Evolutionary conservation across 2,797 vertebrate genomes (phyloP), one percentile per base, ranked within the genome.

Genomic region (Silurus aristotelis): DNA sequence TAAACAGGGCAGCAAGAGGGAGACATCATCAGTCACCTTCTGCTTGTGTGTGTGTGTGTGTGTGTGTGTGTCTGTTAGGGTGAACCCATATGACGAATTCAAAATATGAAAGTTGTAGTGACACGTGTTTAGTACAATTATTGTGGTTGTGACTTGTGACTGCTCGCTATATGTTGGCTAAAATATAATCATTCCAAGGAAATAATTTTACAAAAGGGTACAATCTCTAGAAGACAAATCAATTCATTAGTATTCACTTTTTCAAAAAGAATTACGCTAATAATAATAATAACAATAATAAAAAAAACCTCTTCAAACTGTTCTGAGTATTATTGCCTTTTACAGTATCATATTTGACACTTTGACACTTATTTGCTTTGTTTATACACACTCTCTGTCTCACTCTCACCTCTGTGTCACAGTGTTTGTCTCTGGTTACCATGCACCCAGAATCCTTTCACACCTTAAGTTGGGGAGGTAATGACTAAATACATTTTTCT

Each of bases 1-100:
- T 79, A 84, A 84, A 84, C 55, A 84, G 64, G 48, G 64, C 25
- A 22, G 27, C 8, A 43, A 56, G 63, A 77, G 20, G 31, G 27
- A 78, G 17, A 75, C 82, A 14, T 25, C 20, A 48, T 46, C 5
- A 20, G 83, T 84, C 61, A 84, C 83, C 58, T 78, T 84, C 83
- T 77, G 48, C 22, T 61, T 60, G 70, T 61, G 38, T 61, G 48
- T 73, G 66, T 68, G 3, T 38, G 38, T 38, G 38, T 38, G 38
- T 38, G 31, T 38, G 2, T 38, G 31, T 38, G 31, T 38, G 38
- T 52, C 20, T 73, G 22, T 15, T 52, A 13, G 71, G 12, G 46
- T 73, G 55, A 58, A 58, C 15, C 14, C 0, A 58, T 58, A 76
- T 58, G 55, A 20, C 48, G 4, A 7, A 25, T 55, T n/a, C 46